Evolutionary conservation across 2,113 vertebrate species (phyloP).

Genomic region (Calyptomena viridis): DNA sequence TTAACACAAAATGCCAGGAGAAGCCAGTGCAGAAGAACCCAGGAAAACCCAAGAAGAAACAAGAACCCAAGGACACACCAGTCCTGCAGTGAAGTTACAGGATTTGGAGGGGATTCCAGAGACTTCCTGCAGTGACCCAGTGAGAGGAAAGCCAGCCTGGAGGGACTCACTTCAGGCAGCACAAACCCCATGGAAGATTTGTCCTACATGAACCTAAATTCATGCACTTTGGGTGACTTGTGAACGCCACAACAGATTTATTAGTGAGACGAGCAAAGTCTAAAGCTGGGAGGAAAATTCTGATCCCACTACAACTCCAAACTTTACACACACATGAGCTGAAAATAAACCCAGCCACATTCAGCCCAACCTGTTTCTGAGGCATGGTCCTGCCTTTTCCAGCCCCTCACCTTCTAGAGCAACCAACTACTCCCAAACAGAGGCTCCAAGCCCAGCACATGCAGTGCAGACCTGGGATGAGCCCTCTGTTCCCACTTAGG

Average conservation of each 20-base stretch:
- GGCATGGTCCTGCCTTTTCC: background rate
- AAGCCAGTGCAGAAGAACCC: background rate
- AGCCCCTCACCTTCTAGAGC: background rate
- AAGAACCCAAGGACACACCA: background rate
- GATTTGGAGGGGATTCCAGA: background rate
- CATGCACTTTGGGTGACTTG: background rate
- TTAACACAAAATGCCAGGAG: background rate
- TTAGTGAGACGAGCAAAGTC: rapidly evolving
- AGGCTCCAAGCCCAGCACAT: background rate
- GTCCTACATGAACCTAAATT: background rate
- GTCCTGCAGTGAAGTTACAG: rapidly evolving
- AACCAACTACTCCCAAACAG: background rate
- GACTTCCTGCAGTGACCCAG: background rate
- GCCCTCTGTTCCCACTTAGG: background rate
- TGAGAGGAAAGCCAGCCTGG: background rate
- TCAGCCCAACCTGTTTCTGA: background rate
- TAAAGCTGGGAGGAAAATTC: background rate
- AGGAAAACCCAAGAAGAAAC: background rate
- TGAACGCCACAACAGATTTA: background rate
- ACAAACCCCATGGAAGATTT: background rate
- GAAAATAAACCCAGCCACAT: background rate
- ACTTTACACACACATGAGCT: rapidly evolving
- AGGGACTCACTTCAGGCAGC: background rate
- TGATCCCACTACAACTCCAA: background rate
- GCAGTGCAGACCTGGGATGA: background rate